Evolutionary conservation across 2,797 vertebrate species (phyloP).

Genomic region (Sylvilagus floridanus): DNA sequence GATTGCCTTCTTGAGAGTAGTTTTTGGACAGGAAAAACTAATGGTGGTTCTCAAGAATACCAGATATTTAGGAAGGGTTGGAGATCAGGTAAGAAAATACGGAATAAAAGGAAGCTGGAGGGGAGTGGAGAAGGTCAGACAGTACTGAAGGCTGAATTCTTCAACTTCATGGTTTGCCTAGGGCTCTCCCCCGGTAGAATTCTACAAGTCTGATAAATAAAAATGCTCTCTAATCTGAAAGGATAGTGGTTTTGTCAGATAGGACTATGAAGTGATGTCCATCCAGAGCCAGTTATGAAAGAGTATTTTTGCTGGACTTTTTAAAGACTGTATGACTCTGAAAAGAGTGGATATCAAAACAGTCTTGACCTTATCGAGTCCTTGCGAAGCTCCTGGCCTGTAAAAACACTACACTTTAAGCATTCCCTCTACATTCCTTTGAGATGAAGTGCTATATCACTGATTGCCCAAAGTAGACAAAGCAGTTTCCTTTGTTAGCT

Average conservation of each 20-base stretch:
- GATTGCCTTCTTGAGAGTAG: not conserved
- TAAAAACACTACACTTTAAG: slow-evolving; percentile 71
- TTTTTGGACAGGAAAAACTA: not conserved
- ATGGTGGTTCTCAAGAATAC: not conserved
- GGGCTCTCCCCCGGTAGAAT: not conserved
- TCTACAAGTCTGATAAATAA: slow-evolving; percentile 77
- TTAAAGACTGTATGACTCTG: slow-evolving; percentile 70
- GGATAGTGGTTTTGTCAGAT: slow-evolving; percentile 62
- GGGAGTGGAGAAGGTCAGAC: not conserved
- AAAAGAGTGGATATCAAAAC: slow-evolving; percentile 64
- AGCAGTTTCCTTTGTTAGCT: slow-evolving; percentile 70
- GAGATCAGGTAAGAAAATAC: not conserved
- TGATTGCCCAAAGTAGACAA: slow-evolving; percentile 59
- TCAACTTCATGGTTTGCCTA: not conserved
- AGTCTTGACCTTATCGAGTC: slow-evolving; percentile 55
- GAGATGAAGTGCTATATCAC: slow-evolving; percentile 65
- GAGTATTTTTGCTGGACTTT: slow-evolving; percentile 65
- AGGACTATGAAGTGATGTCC: slow-evolving; percentile 38
- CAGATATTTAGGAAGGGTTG: not conserved
- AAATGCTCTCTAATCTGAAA: slow-evolving; percentile 63
- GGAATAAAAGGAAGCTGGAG: not conserved
- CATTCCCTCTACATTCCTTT: slow-evolving; percentile 68
- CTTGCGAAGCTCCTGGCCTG: slow-evolving; percentile 58
- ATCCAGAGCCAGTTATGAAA: slow-evolving; percentile 78
- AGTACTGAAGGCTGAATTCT: not conserved